Base-by-base conservation (phyloP, 1,140 invertebrate genomes). In the Ceratitis capitata region DNA sequence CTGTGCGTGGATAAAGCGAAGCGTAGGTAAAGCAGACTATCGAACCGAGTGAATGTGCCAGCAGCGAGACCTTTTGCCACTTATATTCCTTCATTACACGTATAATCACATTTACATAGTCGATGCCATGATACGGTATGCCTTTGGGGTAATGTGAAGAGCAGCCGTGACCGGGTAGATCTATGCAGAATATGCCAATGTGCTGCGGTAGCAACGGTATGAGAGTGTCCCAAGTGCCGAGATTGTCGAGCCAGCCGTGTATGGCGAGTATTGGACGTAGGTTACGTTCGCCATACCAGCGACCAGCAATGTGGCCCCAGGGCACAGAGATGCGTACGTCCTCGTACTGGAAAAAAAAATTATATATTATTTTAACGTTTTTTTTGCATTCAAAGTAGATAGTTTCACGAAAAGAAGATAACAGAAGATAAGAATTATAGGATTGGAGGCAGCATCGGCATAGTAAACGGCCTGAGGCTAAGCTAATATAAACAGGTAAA, bases 181-280 rank as follows among this genome's bases (percentile, higher is more conserved):
- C 96, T 51, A 96, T 93, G 7, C 95, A 94, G 7, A 96, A 89
- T 84, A 95, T 93, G 35, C 94, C 93, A 39, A 94, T 88, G 87
- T 95, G 92, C 49, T 93, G 89, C 19, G 93, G 92, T 64, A 97
- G 87, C 56, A 95, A 88, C 23, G 95, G 95, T 56, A 94, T 93
- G 45, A 97, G 88, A 10, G 92, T 92, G 90, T 96, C 95, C 93
- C 96, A 97, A 0, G 95, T 94, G 16, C 94, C 95, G 74, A 95
- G 94, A 90, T 96, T 96, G 88, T 96, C 95, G 91, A 95, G 94
- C 95, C 95, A 96, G 12, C 96, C 96, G 90, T 97, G 96, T 14
- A 97, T 86, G 0, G 94, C 94, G 29, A 97, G 88, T 78, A 96
- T 94, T 6, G 96, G 96, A 85, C 93, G 92, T 23, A 93, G 92